Evolutionary conservation across 2,888 invertebrate genomes (phyloP).

Genomic region (Ischnura elegans): DNA sequence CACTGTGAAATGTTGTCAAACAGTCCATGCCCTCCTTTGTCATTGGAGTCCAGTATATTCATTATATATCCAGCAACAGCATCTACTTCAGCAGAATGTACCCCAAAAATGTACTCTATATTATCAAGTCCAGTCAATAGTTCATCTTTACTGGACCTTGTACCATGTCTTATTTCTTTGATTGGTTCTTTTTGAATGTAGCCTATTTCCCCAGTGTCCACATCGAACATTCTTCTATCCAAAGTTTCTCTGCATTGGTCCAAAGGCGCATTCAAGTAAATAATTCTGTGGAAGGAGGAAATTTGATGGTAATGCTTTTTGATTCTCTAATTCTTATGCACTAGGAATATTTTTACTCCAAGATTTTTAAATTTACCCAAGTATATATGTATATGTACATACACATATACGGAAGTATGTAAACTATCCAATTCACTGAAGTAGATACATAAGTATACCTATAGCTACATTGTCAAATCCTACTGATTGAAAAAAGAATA

Average conservation of each 20-base stretch:
- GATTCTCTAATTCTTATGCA: neutral
- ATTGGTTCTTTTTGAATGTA: neutral
- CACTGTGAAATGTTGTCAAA: neutral
- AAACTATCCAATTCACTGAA: too few species aligned
- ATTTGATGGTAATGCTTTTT: neutral
- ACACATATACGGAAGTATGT: neutral
- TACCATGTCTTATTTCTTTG: too few species aligned
- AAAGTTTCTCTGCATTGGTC: constrained; percentile 1
- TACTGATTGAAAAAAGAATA: too few species aligned
- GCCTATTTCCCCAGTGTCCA: neutral
- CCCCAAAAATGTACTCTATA: neutral
- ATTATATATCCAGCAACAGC: neutral
- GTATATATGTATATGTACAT: constrained; percentile 20
- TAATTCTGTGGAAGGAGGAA: neutral
- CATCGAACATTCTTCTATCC: neutral
- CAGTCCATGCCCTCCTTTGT: neutral
- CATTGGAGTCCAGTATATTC: neutral
- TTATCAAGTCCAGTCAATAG: neutral
- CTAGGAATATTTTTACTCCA: neutral
- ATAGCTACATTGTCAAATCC: too few species aligned
- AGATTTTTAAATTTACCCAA: too few species aligned
- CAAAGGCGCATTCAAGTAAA: constrained; percentile 6
- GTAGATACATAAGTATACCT: too few species aligned
- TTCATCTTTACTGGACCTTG: neutral
- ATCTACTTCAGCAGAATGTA: neutral